phyloP scores from a whole-genome alignment of 2,113 vertebrate genomes.

The Onychostruthus taczanowskii region DNA sequence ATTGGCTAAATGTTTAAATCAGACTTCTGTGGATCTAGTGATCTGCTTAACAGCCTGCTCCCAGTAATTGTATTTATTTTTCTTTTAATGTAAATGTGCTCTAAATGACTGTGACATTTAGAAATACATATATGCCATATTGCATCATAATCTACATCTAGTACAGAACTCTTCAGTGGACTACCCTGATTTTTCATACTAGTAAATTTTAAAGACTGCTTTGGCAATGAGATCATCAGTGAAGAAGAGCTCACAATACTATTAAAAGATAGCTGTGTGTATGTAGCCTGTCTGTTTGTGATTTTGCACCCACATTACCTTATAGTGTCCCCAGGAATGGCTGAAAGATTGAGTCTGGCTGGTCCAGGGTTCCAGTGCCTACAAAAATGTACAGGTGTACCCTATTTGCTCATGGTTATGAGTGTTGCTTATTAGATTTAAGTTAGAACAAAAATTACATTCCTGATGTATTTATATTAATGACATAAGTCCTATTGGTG shows the following conservation, averaged over 20 bases:
- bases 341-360: neutral
- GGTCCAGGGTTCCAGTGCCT: neutral
- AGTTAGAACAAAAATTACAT: neutral
- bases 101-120: neutral
- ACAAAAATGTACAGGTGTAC: neutral
- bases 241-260: neutral
- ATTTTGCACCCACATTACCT: neutral
- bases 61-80: neutral
- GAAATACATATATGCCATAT: neutral
- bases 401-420: neutral
- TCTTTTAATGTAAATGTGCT: neutral
- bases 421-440: neutral
- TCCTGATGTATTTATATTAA: neutral
- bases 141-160: neutral
- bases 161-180: neutral
- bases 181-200: neutral
- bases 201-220: neutral
- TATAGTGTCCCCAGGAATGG: neutral
- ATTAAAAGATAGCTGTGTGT: neutral
- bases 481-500: neutral
- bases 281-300: neutral
- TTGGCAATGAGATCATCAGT: neutral
- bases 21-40: neutral
- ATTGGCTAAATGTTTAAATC: neutral
- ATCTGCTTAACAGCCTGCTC: neutral